A percentile compares a stretch with the other conserved stretches of the same genome.
These are phyloP conservation scores for Stomatorhinus ivindoensis DNA, from an alignment of 2,113 vertebrate genomes.

Conservation along the genomic window DNA sequence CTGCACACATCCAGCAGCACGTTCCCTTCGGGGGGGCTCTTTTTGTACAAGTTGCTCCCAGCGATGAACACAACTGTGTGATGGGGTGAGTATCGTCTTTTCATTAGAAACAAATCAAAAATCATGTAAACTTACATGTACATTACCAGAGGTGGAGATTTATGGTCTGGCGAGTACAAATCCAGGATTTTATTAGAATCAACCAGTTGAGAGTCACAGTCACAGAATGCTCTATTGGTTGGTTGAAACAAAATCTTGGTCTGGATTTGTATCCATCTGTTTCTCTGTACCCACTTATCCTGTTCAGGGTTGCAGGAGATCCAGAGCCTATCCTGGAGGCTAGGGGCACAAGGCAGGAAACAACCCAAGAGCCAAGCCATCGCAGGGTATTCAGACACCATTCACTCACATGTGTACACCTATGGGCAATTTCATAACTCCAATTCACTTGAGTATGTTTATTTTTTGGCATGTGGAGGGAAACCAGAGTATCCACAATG, in stretches of 20 bases:
- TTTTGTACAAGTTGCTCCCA: slow-evolving; percentile 83
- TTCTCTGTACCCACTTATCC: not conserved
- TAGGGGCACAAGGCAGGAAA: not conserved
- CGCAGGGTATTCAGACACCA: not conserved
- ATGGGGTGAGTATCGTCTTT: slow-evolving; percentile 23
- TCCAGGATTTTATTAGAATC: too few relatives aligned
- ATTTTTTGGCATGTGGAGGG: not conserved
- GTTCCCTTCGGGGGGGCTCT: slow-evolving; percentile 81
- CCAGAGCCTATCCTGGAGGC: not conserved
- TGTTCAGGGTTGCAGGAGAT: not conserved
- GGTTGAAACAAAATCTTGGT: too few relatives aligned
- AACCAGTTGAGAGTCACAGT: too few relatives aligned
- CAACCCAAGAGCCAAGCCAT: not conserved
- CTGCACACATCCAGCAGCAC: slow-evolving; percentile 74
- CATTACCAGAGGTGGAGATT: not conserved
- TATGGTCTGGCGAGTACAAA: too few relatives aligned
- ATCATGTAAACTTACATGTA: not conserved
- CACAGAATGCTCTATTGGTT: too few relatives aligned
- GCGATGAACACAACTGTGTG: slow-evolving; percentile 80
- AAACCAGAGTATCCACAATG: not conserved
- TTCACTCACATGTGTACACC: not conserved
- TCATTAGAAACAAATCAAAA: not conserved
- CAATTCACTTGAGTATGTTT: not conserved
- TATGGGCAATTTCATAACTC: not conserved
- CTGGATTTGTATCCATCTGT: not conserved